Conservation (phyloP, 2,888 invertebrate genomes). For the Drosophila rellima region DNA sequence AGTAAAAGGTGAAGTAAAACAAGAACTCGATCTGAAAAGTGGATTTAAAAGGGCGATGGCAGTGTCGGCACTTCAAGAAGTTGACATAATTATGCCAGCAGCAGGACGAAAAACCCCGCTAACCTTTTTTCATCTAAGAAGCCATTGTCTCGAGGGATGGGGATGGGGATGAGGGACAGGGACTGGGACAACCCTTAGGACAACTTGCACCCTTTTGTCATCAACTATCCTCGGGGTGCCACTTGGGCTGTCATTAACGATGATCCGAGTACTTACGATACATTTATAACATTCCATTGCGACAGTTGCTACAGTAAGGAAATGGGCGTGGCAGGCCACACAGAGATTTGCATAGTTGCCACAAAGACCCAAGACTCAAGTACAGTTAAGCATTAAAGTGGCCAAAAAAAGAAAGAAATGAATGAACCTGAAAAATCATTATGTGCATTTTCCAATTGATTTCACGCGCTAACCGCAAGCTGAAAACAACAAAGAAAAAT, state of each 20-base stretch:
- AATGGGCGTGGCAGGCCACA: slow-evolving; percentile 56
- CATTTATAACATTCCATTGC: slow-evolving; percentile 48
- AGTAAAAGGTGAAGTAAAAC: background rate
- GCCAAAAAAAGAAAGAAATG: slow-evolving; percentile 2
- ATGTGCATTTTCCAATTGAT: slow-evolving; percentile 80
- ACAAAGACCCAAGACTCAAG: slow-evolving; percentile 23
- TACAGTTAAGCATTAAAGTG: slow-evolving; percentile 64
- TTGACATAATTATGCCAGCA: slow-evolving; percentile 80
- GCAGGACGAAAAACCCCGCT: slow-evolving; percentile 24
- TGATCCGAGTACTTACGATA: slow-evolving; percentile 21
- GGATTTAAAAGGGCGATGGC: slow-evolving; percentile 40
- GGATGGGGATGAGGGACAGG: background rate
- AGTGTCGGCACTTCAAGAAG: slow-evolving; percentile 74
- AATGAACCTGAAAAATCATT: slow-evolving; percentile 68
- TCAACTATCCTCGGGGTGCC: background rate
- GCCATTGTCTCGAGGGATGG: slow-evolving; percentile 32
- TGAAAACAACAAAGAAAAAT: background rate
- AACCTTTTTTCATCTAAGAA: slow-evolving; percentile 35
- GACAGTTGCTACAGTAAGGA: slow-evolving; percentile 63
- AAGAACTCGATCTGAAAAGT: slow-evolving; percentile 29
- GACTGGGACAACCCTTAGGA: slow-evolving; percentile 48
- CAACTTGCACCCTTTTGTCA: slow-evolving; percentile 36
- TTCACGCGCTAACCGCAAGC: slow-evolving; percentile 69
- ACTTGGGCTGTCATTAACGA: slow-evolving; percentile 45
- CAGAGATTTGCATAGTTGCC: slow-evolving; percentile 52